These are phyloP conservation scores for Eristalis pertinax DNA, from an alignment of 2,888 invertebrate species.

Conservation along the genomic window DNA sequence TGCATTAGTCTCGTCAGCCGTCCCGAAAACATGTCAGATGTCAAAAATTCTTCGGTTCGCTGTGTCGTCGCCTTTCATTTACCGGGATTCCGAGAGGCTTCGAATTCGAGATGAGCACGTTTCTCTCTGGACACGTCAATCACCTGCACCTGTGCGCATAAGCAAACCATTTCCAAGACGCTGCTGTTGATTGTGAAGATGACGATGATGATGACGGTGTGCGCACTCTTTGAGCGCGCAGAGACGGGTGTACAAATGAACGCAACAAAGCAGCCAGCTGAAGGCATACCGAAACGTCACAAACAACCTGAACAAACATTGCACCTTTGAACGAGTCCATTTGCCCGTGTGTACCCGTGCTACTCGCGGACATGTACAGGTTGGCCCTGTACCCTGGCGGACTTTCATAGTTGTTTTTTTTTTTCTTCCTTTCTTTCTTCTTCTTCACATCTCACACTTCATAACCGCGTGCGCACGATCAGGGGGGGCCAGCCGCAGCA, in stretches of 20 bases:
- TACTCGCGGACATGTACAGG: conserved; percentile 50
- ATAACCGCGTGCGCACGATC: conserved; percentile 28
- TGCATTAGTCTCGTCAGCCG: conserved; percentile 55
- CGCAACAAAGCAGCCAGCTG: conserved; percentile 29
- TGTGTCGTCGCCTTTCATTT: conserved; percentile 33
- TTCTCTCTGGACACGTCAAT: conserved; percentile 62
- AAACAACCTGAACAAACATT: conserved; percentile 71
- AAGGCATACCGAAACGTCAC: conserved; percentile 71
- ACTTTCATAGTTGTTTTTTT: conserved; percentile 18
- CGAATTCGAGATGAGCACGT: conserved; percentile 29
- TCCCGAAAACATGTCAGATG: conserved; percentile 62
- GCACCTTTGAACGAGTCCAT: conserved; percentile 71
- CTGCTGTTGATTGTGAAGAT: conserved; percentile 28
- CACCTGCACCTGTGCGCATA: conserved; percentile 64
- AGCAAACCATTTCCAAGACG: conserved; percentile 33
- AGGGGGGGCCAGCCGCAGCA: background rate
- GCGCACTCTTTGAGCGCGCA: background rate
- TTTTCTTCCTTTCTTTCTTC: background rate
- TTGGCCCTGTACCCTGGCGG: conserved; percentile 35
- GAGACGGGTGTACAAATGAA: background rate
- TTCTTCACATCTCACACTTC: conserved; percentile 45
- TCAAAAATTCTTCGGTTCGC: conserved; percentile 47
- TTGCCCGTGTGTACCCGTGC: conserved; percentile 36
- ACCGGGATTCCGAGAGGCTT: conserved; percentile 29
- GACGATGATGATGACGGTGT: background rate